These are phyloP conservation scores for Linnaemya vulpina DNA, from an alignment of 2,888 invertebrate species.

Conservation along the genomic window DNA sequence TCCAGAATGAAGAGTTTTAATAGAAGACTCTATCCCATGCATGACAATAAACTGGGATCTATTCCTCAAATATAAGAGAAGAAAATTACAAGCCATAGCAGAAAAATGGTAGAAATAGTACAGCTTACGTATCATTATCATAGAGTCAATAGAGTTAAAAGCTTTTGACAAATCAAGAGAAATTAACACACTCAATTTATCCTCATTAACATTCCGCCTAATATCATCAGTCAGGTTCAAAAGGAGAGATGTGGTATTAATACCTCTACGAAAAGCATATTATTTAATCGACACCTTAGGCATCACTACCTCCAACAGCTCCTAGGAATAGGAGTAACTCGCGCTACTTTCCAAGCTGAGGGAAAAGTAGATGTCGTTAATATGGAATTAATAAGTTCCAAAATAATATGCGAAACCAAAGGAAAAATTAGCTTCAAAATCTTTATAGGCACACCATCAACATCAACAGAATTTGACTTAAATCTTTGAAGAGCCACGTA, in stretches of 20 bases:
- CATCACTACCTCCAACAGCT: too few relatives aligned
- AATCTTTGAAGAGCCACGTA: not conserved
- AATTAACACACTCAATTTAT: constrained; percentile 3
- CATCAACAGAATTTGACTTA: constrained; percentile 12
- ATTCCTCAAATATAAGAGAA: not conserved
- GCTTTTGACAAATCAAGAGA: constrained; percentile 32
- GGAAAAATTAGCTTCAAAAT: too few relatives aligned
- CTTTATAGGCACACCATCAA: not conserved
- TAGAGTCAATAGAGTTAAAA: constrained; percentile 7
- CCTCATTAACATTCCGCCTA: not conserved
- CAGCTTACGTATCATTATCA: not conserved
- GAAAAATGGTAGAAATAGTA: not conserved
- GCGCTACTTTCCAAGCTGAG: too few relatives aligned
- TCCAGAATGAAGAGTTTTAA: not conserved
- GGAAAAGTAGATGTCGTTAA: too few relatives aligned
- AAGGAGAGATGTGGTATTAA: too few relatives aligned
- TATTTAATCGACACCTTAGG: too few relatives aligned
- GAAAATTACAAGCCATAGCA: not conserved
- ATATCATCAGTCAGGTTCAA: not conserved
- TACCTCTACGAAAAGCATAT: too few relatives aligned
- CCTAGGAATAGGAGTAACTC: too few relatives aligned
- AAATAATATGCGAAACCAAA: too few relatives aligned
- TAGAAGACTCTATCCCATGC: too few relatives aligned
- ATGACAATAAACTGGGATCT: not conserved
- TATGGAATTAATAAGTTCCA: too few relatives aligned